phyloP scores from a whole-genome alignment of 1,140 invertebrate genomes.

The Drosophila sturtevanti region DNA sequence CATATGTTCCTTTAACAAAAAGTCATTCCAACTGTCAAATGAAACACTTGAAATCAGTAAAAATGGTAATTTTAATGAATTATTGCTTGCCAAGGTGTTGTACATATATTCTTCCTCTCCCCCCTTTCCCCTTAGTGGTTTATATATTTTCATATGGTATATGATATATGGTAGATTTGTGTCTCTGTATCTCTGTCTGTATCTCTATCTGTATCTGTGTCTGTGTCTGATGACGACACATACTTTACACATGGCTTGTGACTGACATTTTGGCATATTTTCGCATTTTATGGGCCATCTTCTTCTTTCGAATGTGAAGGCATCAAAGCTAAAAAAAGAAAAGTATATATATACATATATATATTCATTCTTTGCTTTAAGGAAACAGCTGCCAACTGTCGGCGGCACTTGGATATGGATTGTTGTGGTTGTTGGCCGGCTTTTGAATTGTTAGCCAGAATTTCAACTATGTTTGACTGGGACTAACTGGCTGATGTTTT shows the following conservation, averaged over 20 bases:
- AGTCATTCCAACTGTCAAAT: neutral
- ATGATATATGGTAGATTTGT: no score
- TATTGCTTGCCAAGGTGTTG: constrained; percentile 42
- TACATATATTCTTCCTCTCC: no score
- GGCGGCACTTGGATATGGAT: constrained; percentile 21
- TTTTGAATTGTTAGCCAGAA: constrained; percentile 49
- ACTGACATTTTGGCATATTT: constrained; percentile 66
- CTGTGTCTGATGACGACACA: constrained; percentile 21
- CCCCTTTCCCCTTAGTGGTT: no score
- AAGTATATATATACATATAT: no score
- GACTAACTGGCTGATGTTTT: constrained; percentile 35
- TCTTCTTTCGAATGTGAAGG: neutral
- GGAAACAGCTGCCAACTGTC: constrained; percentile 47
- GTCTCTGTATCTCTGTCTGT: neutral
- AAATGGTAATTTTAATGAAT: constrained; percentile 32
- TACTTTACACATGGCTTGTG: constrained; percentile 48
- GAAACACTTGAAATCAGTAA: constrained; percentile 31
- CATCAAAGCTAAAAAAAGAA: constrained; percentile 1
- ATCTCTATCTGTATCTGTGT: neutral
- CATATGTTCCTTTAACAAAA: neutral
- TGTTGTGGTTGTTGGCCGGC: constrained; percentile 34
- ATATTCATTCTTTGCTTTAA: constrained; percentile 45
- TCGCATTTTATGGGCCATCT: constrained; percentile 32
- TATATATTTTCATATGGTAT: no score
- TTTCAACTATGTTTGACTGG: constrained; percentile 52